These are phyloP conservation scores for Aphis gossypii DNA, from an alignment of 1,140 invertebrate species.

Conservation along the genomic window DNA sequence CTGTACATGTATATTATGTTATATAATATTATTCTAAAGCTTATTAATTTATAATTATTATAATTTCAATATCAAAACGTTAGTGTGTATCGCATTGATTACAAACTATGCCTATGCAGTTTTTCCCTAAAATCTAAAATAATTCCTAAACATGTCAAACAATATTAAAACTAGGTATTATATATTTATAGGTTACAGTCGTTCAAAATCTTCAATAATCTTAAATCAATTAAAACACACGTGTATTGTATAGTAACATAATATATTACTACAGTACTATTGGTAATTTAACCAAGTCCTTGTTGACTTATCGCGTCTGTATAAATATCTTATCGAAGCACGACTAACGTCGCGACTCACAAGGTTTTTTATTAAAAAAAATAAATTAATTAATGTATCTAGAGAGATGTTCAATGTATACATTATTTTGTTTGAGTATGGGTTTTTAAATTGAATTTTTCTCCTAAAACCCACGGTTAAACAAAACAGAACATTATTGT, in stretches of 20 bases:
- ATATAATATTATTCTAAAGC: neutral
- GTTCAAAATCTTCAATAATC: neutral
- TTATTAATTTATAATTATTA: neutral
- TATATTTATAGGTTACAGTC: no score
- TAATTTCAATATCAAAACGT: neutral
- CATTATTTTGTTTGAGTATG: neutral
- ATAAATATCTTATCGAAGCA: constrained; percentile 27
- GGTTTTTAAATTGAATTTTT: neutral
- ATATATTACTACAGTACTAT: no score
- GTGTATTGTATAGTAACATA: neutral
- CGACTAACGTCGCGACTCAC: neutral
- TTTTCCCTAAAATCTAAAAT: neutral
- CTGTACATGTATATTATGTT: no score
- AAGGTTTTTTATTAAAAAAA: constrained; percentile 3
- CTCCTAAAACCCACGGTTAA: neutral
- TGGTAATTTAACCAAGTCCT: neutral
- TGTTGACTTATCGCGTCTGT: neutral
- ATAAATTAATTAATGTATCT: neutral
- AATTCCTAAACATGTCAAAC: neutral
- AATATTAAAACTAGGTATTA: neutral
- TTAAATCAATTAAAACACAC: neutral
- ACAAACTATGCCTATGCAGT: neutral
- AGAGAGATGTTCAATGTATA: neutral
- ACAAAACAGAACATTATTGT: neutral
- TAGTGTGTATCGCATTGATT: neutral